phyloP scores from a whole-genome alignment of 2,113 vertebrate genomes.

The Bubo blakistoni region DNA sequence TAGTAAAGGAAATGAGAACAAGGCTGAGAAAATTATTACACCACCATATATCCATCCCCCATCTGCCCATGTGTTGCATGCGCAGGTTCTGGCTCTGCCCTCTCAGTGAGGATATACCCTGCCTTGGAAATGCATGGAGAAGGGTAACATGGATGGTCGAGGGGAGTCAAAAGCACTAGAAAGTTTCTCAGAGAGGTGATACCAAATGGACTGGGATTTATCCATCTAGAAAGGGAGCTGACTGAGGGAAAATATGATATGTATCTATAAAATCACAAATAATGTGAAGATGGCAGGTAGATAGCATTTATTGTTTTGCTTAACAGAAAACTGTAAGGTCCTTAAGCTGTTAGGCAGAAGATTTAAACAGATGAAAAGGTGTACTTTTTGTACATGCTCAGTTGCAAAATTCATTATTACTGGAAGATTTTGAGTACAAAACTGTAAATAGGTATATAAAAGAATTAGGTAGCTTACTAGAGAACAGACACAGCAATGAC shows the following conservation, averaged over 20 bases:
- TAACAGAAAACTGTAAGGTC: neutral
- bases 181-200: neutral
- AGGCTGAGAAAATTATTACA: neutral
- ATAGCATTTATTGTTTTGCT: neutral
- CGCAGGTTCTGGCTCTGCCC: neutral
- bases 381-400: neutral
- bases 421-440: neutral
- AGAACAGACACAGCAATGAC: neutral
- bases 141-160: neutral
- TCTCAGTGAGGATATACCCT: neutral
- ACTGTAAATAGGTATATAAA: neutral
- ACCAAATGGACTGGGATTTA: neutral
- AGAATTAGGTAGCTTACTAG: neutral
- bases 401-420: neutral
- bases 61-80: neutral
- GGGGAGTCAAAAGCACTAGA: neutral
- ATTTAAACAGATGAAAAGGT: neutral
- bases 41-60: neutral
- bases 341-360: neutral
- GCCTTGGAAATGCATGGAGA: neutral
- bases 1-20: neutral
- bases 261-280: neutral
- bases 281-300: neutral
- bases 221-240: neutral
- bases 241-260: neutral